Evolutionary conservation across 2,888 invertebrate species (phyloP).

Genomic region (Coelopa pilipes): DNA sequence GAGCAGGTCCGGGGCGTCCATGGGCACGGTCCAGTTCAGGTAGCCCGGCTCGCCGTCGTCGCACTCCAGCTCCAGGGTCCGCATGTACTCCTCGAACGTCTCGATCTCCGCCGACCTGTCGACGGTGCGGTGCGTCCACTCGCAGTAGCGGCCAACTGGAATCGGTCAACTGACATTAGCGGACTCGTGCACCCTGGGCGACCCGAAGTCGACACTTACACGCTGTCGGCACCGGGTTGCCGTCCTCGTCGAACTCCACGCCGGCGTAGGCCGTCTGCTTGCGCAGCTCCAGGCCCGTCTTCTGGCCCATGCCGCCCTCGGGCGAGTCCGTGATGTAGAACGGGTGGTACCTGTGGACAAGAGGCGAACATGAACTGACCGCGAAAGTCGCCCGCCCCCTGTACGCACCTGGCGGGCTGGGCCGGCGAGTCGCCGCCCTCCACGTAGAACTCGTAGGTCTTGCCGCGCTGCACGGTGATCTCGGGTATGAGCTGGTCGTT

Average conservation of each 20-base stretch:
- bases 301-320: conserved; percentile 88
- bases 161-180: not conserved
- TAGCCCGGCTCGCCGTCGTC: conserved; percentile 79
- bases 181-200: too few relatives aligned
- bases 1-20: conserved; percentile 83
- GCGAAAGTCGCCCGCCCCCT: not conserved
- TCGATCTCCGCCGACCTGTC: conserved; percentile 79
- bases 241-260: conserved; percentile 79
- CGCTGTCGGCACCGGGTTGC: conserved; percentile 83
- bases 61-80: conserved; percentile 81
- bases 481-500: conserved; percentile 92
- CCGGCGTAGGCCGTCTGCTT: conserved; percentile 84
- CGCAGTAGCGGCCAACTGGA: conserved; percentile 84
- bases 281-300: conserved; percentile 75
- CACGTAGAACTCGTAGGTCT: conserved; percentile 85
- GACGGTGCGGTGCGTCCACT: conserved; percentile 83
- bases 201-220: conserved; percentile 69
- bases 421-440: conserved; percentile 86
- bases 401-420: conserved; percentile 78
- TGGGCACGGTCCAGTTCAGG: conserved; percentile 86
- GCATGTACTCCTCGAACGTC: conserved; percentile 81
- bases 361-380: not conserved
- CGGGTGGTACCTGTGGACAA: conserved; percentile 79
- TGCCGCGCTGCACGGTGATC: conserved; percentile 85
- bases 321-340: conserved; percentile 89